These are phyloP conservation scores for Alviniconcha marisindica DNA, from an alignment of 1,140 invertebrate genomes.

Conservation along the genomic window DNA sequence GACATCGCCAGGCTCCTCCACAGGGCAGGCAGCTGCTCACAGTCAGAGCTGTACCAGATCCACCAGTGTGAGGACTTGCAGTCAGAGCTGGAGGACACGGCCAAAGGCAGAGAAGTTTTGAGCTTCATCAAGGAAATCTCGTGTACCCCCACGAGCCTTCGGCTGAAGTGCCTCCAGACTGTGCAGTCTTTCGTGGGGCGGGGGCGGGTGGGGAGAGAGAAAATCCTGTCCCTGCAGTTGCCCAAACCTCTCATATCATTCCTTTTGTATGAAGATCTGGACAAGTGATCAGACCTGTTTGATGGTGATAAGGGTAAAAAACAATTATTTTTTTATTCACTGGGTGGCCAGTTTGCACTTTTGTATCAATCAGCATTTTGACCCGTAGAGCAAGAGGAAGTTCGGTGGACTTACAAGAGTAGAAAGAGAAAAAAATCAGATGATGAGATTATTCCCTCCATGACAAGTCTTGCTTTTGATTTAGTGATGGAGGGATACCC, in stretches of 20 bases:
- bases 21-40: slow-evolving; percentile 25
- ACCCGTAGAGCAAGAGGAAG: too few relatives aligned
- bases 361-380: too few relatives aligned
- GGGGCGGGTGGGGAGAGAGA: background rate
- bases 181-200: slow-evolving; percentile 17
- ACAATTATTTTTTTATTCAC: too few relatives aligned
- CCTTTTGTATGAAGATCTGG: slow-evolving; percentile 25
- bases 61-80: slow-evolving; percentile 26
- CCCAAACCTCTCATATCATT: slow-evolving; percentile 28
- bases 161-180: background rate
- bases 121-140: slow-evolving; percentile 16
- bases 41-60: slow-evolving; percentile 15
- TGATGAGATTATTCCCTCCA: too few relatives aligned
- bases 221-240: background rate
- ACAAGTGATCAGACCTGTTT: too few relatives aligned
- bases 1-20: slow-evolving; percentile 32
- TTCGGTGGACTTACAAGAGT: too few relatives aligned
- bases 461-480: too few relatives aligned
- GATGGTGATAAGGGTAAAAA: too few relatives aligned
- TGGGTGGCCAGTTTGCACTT: too few relatives aligned
- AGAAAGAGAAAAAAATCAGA: too few relatives aligned
- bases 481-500: too few relatives aligned
- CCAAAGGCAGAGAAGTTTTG: slow-evolving; percentile 25
- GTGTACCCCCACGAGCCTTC: background rate
- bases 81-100: slow-evolving; percentile 32